Evolutionary conservation across 2,797 vertebrate genomes (phyloP).

Genomic region (Alectoris magna): DNA sequence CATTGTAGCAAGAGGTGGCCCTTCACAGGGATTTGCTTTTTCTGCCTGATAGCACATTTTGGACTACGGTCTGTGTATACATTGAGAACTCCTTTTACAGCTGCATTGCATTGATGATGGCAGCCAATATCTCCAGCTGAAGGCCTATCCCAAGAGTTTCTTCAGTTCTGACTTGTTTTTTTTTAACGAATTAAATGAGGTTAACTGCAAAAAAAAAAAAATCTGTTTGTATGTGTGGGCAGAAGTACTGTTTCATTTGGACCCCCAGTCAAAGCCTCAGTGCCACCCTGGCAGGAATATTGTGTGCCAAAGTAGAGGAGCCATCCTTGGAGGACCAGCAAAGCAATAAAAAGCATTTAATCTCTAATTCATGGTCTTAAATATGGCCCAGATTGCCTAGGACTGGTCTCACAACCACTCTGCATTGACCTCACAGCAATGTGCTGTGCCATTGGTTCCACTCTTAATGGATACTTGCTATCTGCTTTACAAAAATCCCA

Average conservation of each 20-base stretch:
- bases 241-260: background rate
- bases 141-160: background rate
- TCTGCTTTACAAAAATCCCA: background rate
- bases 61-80: background rate
- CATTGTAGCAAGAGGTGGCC: slow-evolving; percentile 51
- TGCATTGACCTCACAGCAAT: background rate
- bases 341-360: slow-evolving; percentile 8
- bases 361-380: background rate
- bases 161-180: background rate
- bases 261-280: background rate
- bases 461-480: background rate
- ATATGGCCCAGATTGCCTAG: background rate
- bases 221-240: background rate
- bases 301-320: background rate
- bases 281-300: background rate
- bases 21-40: slow-evolving; percentile 18
- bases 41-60: slow-evolving; percentile 27
- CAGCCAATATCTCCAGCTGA: slow-evolving; percentile 12
- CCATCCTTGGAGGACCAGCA: background rate
- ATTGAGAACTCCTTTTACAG: slow-evolving; percentile 8
- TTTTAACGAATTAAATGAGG: background rate
- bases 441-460: background rate
- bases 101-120: slow-evolving; percentile 1
- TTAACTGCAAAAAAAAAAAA: background rate
- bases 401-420: background rate